A percentile compares a stretch with the other conserved stretches of the same genome.
Conservation (phyloP, 2,888 invertebrate species). For the Coremacera marginata region DNA sequence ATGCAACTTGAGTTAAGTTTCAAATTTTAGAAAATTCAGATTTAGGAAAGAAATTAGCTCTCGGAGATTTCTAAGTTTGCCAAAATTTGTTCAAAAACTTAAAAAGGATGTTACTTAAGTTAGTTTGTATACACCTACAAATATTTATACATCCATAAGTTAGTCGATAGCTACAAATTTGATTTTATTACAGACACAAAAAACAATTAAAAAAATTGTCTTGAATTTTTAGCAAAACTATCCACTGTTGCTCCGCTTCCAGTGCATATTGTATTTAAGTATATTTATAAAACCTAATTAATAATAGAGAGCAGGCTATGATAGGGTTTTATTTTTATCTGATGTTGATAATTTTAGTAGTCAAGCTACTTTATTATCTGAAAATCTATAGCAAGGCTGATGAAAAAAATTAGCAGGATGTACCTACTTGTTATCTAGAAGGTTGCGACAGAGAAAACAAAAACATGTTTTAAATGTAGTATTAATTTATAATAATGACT, state of each 20-base stretch:
- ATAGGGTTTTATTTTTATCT: slow-evolving; percentile 24
- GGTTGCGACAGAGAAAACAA: background rate
- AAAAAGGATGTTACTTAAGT: no score
- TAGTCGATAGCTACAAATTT: no score
- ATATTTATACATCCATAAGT: no score
- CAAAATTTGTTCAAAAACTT: no score
- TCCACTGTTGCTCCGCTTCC: background rate
- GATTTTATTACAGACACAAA: no score
- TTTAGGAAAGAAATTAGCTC: no score
- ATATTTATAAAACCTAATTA: slow-evolving; percentile 26
- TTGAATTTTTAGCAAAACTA: background rate
- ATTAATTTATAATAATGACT: slow-evolving; percentile 6
- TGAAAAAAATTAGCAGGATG: slow-evolving; percentile 27
- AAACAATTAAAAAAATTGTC: no score
- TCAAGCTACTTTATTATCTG: slow-evolving; percentile 18
- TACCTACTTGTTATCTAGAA: background rate
- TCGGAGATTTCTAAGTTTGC: no score
- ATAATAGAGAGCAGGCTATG: background rate
- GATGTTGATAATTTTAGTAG: slow-evolving; percentile 12
- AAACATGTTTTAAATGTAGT: background rate
- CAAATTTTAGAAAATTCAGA: no score
- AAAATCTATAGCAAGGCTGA: background rate
- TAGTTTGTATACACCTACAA: no score
- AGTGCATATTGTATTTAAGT: background rate
- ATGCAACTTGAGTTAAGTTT: no score